Conservation (phyloP, 2,888 invertebrate genomes). For the Metacarcinus magister region DNA sequence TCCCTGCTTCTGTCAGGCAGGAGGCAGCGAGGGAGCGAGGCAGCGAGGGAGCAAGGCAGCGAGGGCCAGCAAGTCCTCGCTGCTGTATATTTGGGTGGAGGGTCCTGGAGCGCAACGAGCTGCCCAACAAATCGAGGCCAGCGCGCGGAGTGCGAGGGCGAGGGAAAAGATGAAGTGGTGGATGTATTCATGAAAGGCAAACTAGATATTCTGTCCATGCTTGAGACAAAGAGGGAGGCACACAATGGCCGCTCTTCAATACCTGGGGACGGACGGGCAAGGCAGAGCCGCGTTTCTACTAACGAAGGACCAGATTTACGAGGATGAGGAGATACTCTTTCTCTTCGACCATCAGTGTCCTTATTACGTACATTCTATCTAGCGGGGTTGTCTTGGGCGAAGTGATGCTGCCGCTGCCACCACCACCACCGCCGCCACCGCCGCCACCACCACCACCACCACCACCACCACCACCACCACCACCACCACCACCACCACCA, state of each 20-base stretch:
- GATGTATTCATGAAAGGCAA: constrained; percentile 13
- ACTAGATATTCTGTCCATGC: constrained; percentile 2
- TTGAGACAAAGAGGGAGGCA: constrained; percentile 1
- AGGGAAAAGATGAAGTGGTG: constrained; percentile 12
- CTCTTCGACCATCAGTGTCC: too few relatives aligned
- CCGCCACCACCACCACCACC: too few relatives aligned
- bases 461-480: too few relatives aligned
- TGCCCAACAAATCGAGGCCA: constrained; percentile 4
- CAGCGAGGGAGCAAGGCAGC: not conserved
- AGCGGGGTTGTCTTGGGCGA: too few relatives aligned
- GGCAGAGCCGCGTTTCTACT: not conserved
- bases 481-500: too few relatives aligned
- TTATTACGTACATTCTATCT: too few relatives aligned
- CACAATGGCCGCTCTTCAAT: constrained; percentile 26
- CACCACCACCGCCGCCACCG: too few relatives aligned
- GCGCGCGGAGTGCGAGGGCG: not conserved
- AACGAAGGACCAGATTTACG: not conserved
- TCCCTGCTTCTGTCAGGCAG: not conserved
- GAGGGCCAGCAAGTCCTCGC: not conserved
- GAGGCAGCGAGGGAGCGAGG: too few relatives aligned
- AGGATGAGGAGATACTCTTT: too few relatives aligned
- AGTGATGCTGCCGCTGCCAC: too few relatives aligned
- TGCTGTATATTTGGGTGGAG: constrained; percentile 12
- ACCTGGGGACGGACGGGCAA: not conserved
- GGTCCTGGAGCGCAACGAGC: constrained; percentile 13